Conservation (phyloP, 2,113 vertebrate species). For the Neoarius graeffei region DNA sequence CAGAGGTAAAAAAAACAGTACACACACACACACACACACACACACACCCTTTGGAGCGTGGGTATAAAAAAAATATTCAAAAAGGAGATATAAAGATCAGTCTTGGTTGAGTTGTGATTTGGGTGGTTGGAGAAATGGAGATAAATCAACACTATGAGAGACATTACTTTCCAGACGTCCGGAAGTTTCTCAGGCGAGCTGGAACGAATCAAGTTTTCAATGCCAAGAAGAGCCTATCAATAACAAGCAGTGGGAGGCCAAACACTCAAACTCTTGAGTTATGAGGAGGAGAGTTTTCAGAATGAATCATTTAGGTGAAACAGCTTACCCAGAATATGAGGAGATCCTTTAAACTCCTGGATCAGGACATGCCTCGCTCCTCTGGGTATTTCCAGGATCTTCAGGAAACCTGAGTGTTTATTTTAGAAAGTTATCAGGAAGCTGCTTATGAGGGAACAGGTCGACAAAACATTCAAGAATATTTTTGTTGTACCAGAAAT, state of each 20-base stretch:
- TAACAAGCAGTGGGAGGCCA: slow-evolving; percentile 41
- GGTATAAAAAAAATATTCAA: background rate
- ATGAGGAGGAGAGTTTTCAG: slow-evolving; percentile 20
- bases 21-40: too few species aligned
- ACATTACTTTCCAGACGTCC: slow-evolving; percentile 26
- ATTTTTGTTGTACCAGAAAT: slow-evolving; percentile 5
- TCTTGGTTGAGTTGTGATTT: slow-evolving; percentile 27
- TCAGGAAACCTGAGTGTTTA: slow-evolving; percentile 80
- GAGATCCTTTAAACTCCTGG: slow-evolving; percentile 82
- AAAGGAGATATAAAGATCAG: slow-evolving; percentile 8
- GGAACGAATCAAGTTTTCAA: slow-evolving; percentile 27
- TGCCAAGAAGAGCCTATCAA: slow-evolving; percentile 46
- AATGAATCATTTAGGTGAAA: slow-evolving; percentile 27
- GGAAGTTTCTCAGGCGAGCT: slow-evolving; percentile 37
- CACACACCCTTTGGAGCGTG: too few species aligned
- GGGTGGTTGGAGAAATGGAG: slow-evolving; percentile 12
- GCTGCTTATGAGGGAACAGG: background rate
- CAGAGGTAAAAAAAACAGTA: too few species aligned
- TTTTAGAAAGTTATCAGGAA: slow-evolving; percentile 21
- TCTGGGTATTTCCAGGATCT: slow-evolving; percentile 94
- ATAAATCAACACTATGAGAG: slow-evolving; percentile 41
- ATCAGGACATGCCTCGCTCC: slow-evolving; percentile 90
- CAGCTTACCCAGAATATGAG: slow-evolving; percentile 85
- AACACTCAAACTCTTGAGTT: slow-evolving; percentile 20
- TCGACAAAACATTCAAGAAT: background rate